phyloP scores from a whole-genome alignment of 2,888 invertebrate species.

The Zaprionus bogoriensis region DNA sequence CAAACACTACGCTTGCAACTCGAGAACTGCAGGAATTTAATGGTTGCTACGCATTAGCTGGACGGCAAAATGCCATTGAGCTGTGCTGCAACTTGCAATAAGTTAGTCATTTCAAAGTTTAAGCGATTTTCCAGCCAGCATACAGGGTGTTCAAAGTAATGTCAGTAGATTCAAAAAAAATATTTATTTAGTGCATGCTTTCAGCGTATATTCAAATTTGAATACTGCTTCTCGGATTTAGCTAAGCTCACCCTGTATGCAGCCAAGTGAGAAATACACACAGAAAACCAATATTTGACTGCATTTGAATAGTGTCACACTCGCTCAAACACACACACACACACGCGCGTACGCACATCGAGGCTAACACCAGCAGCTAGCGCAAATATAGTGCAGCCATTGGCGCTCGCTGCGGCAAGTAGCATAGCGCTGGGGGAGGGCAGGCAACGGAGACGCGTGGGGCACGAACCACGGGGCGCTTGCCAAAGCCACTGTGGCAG shows the following conservation, averaged over 20 bases:
- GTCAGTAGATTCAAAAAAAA: too few species aligned
- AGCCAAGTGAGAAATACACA: neutral
- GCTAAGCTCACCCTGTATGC: neutral
- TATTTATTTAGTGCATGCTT: too few species aligned
- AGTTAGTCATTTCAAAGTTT: constrained; percentile 8
- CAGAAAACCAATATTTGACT: constrained; percentile 48
- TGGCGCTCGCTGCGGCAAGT: constrained; percentile 37
- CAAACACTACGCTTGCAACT: neutral
- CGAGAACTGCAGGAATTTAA: neutral
- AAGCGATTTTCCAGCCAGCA: neutral
- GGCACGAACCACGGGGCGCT: too few species aligned
- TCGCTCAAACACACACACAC: constrained; percentile 10
- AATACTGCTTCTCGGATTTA: too few species aligned
- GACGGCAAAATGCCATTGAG: neutral
- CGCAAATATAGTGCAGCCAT: constrained; percentile 1
- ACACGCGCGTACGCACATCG: constrained; percentile 5
- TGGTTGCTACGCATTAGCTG: neutral
- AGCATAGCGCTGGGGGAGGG: too few species aligned
- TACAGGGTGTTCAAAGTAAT: constrained; percentile 8
- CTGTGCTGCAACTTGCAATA: constrained; percentile 21
- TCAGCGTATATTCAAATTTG: too few species aligned
- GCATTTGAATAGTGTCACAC: constrained; percentile 13
- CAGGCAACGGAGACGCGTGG: too few species aligned
- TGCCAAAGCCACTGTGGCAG: constrained; percentile 11
- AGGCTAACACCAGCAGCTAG: neutral